Evolutionary conservation across 2,888 invertebrate genomes (phyloP).

Genomic region (Amiota communis): DNA sequence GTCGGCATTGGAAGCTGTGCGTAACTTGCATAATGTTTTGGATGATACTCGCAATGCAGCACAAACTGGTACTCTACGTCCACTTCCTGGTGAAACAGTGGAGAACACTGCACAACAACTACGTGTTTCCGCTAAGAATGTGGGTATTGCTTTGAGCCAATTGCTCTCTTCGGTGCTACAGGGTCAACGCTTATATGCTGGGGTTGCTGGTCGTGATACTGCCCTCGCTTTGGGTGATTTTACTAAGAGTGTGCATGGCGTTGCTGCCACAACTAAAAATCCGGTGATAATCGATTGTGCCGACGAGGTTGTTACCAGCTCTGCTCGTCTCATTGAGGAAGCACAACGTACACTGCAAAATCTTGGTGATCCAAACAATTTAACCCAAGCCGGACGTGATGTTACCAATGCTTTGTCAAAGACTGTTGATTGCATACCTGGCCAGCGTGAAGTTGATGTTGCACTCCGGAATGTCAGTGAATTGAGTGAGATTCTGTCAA

Average conservation of each 20-base stretch:
- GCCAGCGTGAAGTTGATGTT: constrained; percentile 94
- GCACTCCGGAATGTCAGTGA: constrained; percentile 88
- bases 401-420: constrained; percentile 78
- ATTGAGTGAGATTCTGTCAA: constrained; percentile 81
- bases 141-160: constrained; percentile 88
- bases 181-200: constrained; percentile 86
- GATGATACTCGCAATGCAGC: constrained; percentile 86
- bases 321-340: constrained; percentile 85
- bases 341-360: constrained; percentile 78
- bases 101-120: constrained; percentile 76
- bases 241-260: constrained; percentile 83
- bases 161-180: constrained; percentile 88
- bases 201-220: constrained; percentile 86
- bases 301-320: constrained; percentile 86
- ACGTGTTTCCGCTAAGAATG: constrained; percentile 78
- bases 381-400: constrained; percentile 84
- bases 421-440: constrained; percentile 89
- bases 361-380: constrained; percentile 67
- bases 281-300: constrained; percentile 80
- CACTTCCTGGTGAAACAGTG: constrained; percentile 87
- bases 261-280: constrained; percentile 81
- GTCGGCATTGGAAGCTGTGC: constrained; percentile 87
- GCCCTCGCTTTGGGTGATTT: constrained; percentile 84
- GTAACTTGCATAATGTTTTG: constrained; percentile 86
- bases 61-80: constrained; percentile 80